Conservation (phyloP, 23 tunicate genomes). For the Styela clava region DNA sequence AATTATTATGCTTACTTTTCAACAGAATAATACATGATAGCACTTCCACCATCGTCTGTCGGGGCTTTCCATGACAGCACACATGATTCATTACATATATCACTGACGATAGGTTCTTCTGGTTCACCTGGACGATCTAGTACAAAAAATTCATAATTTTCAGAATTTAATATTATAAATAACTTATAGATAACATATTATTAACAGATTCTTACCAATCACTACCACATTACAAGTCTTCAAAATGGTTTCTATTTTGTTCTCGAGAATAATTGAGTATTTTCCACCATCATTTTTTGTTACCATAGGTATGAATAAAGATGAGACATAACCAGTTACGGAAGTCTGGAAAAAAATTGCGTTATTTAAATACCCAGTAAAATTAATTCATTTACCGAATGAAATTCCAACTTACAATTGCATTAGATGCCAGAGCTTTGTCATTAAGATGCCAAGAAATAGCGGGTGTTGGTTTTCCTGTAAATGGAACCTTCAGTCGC, state of each 20-base stretch:
- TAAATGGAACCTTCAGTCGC: slow-evolving; percentile 10
- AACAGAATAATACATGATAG: slow-evolving; percentile 22
- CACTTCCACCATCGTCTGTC: slow-evolving; percentile 27
- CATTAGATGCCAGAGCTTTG: slow-evolving; percentile 1
- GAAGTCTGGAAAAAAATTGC: slow-evolving; percentile 26
- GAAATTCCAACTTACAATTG: background rate
- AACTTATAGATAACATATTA: background rate
- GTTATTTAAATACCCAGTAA: too few relatives aligned
- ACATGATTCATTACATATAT: slow-evolving; percentile 27
- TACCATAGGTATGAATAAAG: slow-evolving; percentile 19
- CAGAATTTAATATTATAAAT: background rate
- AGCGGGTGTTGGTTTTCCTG: slow-evolving; percentile 39
- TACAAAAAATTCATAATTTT: background rate
- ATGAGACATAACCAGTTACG: slow-evolving; percentile 1
- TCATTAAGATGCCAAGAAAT: slow-evolving; percentile 27
- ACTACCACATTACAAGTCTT: slow-evolving; percentile 26
- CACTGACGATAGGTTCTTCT: slow-evolving; percentile 15
- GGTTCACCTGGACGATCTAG: slow-evolving; percentile 30
- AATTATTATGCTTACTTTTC: slow-evolving; percentile 26
- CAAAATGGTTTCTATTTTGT: slow-evolving; percentile 7
- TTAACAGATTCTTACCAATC: background rate
- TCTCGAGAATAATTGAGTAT: slow-evolving; percentile 5
- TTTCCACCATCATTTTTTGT: slow-evolving; percentile 19
- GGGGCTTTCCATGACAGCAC: slow-evolving; percentile 31
- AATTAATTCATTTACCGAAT: background rate